A percentile compares a stretch with the other conserved stretches of the same genome.
Conservation (phyloP, 2,113 vertebrate genomes). For the Halichoeres trimaculatus region DNA sequence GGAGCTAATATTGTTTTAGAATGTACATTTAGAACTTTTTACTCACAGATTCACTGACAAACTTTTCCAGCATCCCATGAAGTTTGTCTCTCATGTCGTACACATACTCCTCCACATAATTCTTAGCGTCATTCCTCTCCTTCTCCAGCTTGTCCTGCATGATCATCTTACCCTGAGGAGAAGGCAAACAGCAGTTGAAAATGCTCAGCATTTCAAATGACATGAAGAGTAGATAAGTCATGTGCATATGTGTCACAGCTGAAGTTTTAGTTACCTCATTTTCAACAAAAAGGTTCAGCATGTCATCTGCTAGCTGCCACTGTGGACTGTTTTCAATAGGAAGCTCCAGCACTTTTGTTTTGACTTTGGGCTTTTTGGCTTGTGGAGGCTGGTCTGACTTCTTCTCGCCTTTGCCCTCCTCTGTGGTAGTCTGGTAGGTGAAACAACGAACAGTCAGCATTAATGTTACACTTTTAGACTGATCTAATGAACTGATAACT, state of each 20-base stretch:
- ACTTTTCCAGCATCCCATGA: constrained; percentile 90
- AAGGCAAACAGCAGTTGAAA: constrained; percentile 40
- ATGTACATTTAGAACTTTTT: neutral
- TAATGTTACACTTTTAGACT: neutral
- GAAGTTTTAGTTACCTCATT: constrained; percentile 87
- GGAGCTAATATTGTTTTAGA: neutral
- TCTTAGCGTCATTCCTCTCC: constrained; percentile 97
- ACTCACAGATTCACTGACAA: constrained; percentile 91
- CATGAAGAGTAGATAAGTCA: neutral
- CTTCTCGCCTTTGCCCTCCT: constrained; percentile 91
- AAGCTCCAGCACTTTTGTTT: constrained; percentile 94
- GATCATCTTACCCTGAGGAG: constrained; percentile 95
- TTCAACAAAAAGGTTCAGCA: constrained; percentile 95
- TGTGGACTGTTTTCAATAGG: constrained; percentile 94
- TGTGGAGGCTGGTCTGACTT: constrained; percentile 95
- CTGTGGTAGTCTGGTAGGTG: constrained; percentile 85
- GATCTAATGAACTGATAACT: neutral
- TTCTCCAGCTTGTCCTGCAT: constrained; percentile 99
- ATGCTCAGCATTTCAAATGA: neutral
- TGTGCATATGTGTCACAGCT: neutral
- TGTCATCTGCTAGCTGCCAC: constrained; percentile 94
- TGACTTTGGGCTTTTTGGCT: constrained; percentile 98
- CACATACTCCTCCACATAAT: constrained; percentile 95
- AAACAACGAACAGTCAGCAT: neutral
- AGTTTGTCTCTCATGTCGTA: constrained; percentile 99